Conservation (phyloP, 23 tunicate species). For the Trididemnum miniatum region DNA sequence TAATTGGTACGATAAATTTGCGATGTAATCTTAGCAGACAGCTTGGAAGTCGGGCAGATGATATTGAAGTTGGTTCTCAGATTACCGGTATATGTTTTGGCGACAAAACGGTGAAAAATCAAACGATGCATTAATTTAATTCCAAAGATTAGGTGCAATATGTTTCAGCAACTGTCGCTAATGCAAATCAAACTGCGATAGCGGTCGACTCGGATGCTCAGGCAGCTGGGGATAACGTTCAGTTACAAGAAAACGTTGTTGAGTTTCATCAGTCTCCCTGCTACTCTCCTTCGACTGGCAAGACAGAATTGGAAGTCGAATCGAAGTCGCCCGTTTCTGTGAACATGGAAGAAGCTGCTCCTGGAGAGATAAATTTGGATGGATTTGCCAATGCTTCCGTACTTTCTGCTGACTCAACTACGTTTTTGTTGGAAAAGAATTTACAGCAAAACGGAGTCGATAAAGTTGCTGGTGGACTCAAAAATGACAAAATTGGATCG, state of each 20-base stretch:
- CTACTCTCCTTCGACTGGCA: neutral
- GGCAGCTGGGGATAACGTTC: neutral
- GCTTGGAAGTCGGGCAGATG: too few species aligned
- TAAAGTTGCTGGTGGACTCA: neutral
- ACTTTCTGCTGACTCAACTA: neutral
- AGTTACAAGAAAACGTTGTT: slow-evolving; percentile 14
- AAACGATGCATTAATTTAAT: too few species aligned
- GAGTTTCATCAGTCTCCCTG: slow-evolving; percentile 25
- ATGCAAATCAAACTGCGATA: neutral
- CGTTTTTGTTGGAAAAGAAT: neutral
- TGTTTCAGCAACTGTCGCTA: neutral
- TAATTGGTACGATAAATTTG: too few species aligned
- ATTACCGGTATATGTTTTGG: too few species aligned
- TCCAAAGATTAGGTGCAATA: too few species aligned
- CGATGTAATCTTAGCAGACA: too few species aligned
- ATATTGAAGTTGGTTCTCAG: too few species aligned
- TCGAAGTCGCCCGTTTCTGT: slow-evolving; percentile 6
- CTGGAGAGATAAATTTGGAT: neutral
- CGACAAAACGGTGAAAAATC: too few species aligned
- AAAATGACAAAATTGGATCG: neutral
- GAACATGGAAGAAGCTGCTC: neutral
- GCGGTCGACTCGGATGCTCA: neutral
- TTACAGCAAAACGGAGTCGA: neutral
- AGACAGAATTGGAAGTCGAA: neutral
- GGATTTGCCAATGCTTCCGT: neutral